Conservation (phyloP, 2,797 vertebrate species). For the Leucoraja ocellata region DNA sequence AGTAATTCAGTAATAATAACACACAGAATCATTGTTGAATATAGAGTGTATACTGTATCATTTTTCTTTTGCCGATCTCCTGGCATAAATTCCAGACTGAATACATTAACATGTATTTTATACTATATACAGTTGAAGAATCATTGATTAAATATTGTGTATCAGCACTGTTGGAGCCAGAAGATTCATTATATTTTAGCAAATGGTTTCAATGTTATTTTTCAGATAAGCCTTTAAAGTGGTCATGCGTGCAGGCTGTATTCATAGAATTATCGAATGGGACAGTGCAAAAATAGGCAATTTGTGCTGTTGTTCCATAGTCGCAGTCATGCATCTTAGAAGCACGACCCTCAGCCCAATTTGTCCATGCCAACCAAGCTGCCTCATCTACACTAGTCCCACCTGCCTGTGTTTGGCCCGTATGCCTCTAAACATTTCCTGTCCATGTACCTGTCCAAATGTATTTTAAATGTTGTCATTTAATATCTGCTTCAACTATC, state of each 20-base stretch:
- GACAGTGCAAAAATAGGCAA: too few relatives aligned
- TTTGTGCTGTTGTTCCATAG: too few relatives aligned
- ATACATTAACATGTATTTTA: background rate
- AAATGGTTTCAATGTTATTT: conserved; percentile 7
- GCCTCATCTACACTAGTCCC: too few relatives aligned
- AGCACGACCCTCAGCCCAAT: too few relatives aligned
- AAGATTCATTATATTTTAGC: background rate
- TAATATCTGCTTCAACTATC: too few relatives aligned
- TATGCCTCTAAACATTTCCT: too few relatives aligned
- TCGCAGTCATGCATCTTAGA: too few relatives aligned
- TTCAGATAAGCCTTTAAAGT: background rate
- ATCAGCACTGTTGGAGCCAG: background rate
- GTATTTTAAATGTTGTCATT: too few relatives aligned
- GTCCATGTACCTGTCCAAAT: too few relatives aligned
- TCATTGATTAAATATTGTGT: background rate
- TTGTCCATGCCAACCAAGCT: too few relatives aligned
- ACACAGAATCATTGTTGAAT: background rate
- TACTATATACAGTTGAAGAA: background rate
- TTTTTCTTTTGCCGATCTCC: background rate
- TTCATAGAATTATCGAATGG: background rate
- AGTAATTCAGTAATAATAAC: background rate
- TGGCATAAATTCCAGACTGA: background rate
- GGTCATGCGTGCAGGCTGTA: background rate
- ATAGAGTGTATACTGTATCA: background rate
- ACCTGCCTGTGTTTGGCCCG: too few relatives aligned